These are phyloP conservation scores for Periphyllus acericola DNA, from an alignment of 2,888 invertebrate genomes.

Conservation along the genomic window DNA sequence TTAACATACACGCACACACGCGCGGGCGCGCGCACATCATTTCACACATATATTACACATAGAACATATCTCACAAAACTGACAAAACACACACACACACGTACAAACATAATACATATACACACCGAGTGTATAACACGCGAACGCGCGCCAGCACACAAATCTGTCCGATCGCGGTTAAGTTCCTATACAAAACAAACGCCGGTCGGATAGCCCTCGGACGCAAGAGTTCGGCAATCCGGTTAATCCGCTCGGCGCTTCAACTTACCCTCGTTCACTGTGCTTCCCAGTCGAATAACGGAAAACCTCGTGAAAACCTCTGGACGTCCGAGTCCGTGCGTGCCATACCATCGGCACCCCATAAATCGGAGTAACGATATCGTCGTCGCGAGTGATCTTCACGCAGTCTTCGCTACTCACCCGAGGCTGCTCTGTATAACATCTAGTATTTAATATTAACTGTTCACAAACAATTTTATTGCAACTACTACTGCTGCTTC, in stretches of 20 bases:
- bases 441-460: background rate
- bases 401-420: background rate
- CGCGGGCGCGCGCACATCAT: background rate
- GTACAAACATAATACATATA: background rate
- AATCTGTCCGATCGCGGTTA: background rate
- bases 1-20: background rate
- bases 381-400: background rate
- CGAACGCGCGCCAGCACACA: background rate
- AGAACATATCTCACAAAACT: background rate
- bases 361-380: background rate
- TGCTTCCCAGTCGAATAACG: background rate
- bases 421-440: background rate
- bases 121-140: background rate
- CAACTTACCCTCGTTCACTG: background rate
- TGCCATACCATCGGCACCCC: no score
- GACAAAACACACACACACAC: background rate
- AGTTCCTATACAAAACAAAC: background rate
- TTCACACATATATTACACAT: no score
- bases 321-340: background rate
- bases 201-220: background rate
- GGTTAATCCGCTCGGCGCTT: background rate
- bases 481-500: background rate
- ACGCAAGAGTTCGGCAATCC: background rate
- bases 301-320: background rate
- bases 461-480: background rate